phyloP scores from a whole-genome alignment of 1,140 invertebrate species.

The Wasmannia auropunctata region DNA sequence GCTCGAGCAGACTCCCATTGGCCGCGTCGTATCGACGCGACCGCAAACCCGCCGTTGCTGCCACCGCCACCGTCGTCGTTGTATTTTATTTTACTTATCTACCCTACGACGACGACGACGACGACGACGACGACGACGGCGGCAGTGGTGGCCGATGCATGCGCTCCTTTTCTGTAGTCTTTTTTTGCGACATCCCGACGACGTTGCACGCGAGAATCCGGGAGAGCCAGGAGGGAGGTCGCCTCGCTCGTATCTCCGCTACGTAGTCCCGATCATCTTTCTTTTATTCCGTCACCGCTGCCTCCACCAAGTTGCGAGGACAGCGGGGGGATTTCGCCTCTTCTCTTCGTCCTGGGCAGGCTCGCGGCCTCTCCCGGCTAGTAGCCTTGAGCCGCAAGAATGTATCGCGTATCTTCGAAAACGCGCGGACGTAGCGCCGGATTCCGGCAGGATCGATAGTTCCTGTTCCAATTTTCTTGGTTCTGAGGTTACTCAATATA shows the following conservation, averaged over 20 bases:
- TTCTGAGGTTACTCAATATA: slow-evolving; percentile 3
- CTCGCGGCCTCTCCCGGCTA: not conserved
- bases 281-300: slow-evolving; percentile 25
- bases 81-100: slow-evolving; percentile 81
- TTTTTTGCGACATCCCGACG: slow-evolving; percentile 43
- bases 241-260: slow-evolving; percentile 4
- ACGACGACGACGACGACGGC: slow-evolving; percentile 6
- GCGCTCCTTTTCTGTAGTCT: slow-evolving; percentile 52
- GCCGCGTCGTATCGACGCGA: slow-evolving; percentile 75
- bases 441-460: slow-evolving; percentile 39
- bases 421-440: not conserved
- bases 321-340: not conserved
- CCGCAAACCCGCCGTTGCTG: slow-evolving; percentile 59
- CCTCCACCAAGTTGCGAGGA: not conserved
- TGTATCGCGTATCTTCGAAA: slow-evolving; percentile 34
- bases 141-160: slow-evolving; percentile 61
- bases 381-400: slow-evolving; percentile 36
- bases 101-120: slow-evolving; percentile 53
- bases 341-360: slow-evolving; percentile 27
- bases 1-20: slow-evolving; percentile 73
- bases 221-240: slow-evolving; percentile 31
- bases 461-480: slow-evolving; percentile 50
- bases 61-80: slow-evolving; percentile 45
- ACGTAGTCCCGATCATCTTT: slow-evolving; percentile 48
- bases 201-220: slow-evolving; percentile 46